A percentile compares a stretch with the other conserved stretches of the same genome.
These are phyloP conservation scores for Aplidium turbinatum DNA, from an alignment of 23 tunicate genomes.

Conservation along the genomic window DNA sequence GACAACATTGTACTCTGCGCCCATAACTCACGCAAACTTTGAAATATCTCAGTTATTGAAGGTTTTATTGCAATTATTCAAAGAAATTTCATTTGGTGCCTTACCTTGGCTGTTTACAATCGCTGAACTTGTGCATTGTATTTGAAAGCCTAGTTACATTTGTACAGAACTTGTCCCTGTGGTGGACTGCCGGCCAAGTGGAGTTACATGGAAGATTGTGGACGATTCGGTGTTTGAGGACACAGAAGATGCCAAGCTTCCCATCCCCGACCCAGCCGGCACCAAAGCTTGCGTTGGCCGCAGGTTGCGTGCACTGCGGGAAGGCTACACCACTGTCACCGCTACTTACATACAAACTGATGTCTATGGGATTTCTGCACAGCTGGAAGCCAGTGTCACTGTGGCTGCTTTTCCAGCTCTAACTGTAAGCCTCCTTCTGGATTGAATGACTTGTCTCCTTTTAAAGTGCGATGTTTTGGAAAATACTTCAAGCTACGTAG, in stretches of 20 bases:
- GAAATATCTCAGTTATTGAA: neutral
- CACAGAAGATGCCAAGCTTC: neutral
- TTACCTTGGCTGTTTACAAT: neutral
- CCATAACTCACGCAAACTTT: no score
- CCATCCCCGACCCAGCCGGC: neutral
- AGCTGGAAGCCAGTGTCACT: conserved; percentile 51
- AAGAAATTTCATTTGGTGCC: no score
- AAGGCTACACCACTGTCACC: conserved; percentile 67
- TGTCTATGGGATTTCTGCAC: neutral
- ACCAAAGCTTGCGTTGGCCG: conserved; percentile 50
- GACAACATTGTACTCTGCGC: no score
- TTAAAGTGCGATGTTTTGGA: no score
- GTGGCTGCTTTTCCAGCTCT: conserved; percentile 73
- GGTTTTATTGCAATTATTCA: neutral
- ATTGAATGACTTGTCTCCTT: neutral
- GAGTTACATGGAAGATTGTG: conserved; percentile 34
- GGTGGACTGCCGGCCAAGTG: conserved; percentile 51
- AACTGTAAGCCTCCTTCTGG: conserved; percentile 29
- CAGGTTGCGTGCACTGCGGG: conserved; percentile 52
- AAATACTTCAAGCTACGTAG: no score
- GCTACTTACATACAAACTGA: conserved; percentile 33
- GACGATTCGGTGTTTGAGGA: conserved; percentile 38
- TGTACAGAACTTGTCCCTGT: conserved; percentile 43
- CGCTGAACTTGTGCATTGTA: neutral
- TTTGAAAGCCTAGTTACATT: neutral